Conservation (phyloP, 2,113 vertebrate species). For the Leptobrachium ailaonicum region DNA sequence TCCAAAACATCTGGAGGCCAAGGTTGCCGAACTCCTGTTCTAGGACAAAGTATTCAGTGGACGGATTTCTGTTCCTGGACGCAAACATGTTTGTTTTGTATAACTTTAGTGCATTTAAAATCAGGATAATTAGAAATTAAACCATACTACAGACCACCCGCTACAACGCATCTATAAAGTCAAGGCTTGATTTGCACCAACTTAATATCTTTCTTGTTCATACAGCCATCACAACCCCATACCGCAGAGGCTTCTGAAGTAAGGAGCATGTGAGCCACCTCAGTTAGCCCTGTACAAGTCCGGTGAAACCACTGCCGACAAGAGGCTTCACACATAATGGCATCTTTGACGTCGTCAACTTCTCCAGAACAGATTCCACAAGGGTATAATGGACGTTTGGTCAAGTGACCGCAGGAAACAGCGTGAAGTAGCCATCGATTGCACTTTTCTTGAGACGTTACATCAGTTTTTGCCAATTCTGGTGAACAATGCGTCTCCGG, state of each 20-base stretch:
- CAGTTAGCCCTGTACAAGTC: slow-evolving; percentile 83
- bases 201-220: slow-evolving; percentile 76
- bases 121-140: too few relatives aligned
- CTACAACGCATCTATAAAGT: too few relatives aligned
- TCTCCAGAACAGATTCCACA: slow-evolving; percentile 80
- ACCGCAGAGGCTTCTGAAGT: slow-evolving; percentile 77
- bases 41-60: too few relatives aligned
- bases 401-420: slow-evolving; percentile 60
- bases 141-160: too few relatives aligned
- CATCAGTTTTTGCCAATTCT: slow-evolving; percentile 57
- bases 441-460: slow-evolving; percentile 63
- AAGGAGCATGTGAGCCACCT: slow-evolving; percentile 79
- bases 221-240: slow-evolving; percentile 82
- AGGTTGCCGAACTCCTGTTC: too few relatives aligned
- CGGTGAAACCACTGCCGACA: slow-evolving; percentile 87
- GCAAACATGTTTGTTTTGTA: too few relatives aligned
- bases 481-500: slow-evolving; percentile 67
- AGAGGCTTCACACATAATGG: slow-evolving; percentile 80
- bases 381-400: slow-evolving; percentile 71
- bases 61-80: too few relatives aligned
- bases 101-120: too few relatives aligned
- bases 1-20: too few relatives aligned
- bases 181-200: slow-evolving; percentile 59
- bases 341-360: slow-evolving; percentile 82
- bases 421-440: slow-evolving; percentile 65